These are phyloP conservation scores for Neodiprion fabricii DNA, from an alignment of 1,140 invertebrate genomes.

Conservation along the genomic window DNA sequence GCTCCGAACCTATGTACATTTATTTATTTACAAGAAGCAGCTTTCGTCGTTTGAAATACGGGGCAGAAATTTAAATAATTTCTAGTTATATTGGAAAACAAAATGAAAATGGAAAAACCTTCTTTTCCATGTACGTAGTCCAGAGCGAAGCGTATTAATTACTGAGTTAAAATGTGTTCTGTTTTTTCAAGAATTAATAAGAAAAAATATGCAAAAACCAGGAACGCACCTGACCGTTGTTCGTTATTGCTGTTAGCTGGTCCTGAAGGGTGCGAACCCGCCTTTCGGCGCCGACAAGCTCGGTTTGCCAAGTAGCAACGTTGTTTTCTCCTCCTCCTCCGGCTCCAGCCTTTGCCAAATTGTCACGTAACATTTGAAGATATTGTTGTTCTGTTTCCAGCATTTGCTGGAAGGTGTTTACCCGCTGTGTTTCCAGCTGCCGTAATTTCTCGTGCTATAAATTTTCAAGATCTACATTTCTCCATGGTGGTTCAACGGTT, in stretches of 20 bases:
- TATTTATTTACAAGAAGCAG: neutral
- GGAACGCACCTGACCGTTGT: slow-evolving; percentile 48
- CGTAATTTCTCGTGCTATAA: slow-evolving; percentile 77
- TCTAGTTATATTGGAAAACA: too few species aligned
- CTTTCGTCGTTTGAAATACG: too few species aligned
- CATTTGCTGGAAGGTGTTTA: slow-evolving; percentile 80
- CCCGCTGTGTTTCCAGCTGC: slow-evolving; percentile 76
- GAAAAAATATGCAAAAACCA: slow-evolving; percentile 12
- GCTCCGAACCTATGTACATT: neutral
- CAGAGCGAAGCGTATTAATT: neutral
- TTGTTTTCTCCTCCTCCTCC: slow-evolving; percentile 52
- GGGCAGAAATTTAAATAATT: too few species aligned
- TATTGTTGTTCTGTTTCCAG: slow-evolving; percentile 80
- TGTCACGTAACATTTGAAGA: slow-evolving; percentile 73
- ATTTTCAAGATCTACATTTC: neutral
- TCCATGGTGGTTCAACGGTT: too few species aligned
- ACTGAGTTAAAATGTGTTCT: neutral
- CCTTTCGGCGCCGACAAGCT: slow-evolving; percentile 68
- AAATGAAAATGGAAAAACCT: too few species aligned
- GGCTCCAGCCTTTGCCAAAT: slow-evolving; percentile 63
- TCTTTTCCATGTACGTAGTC: neutral
- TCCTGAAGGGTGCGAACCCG: slow-evolving; percentile 69
- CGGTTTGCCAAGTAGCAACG: slow-evolving; percentile 54
- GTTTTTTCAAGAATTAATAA: neutral
- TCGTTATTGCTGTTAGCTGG: slow-evolving; percentile 60